Conservation (phyloP, 2,113 vertebrate genomes). For the Sclerurus mexicanus region DNA sequence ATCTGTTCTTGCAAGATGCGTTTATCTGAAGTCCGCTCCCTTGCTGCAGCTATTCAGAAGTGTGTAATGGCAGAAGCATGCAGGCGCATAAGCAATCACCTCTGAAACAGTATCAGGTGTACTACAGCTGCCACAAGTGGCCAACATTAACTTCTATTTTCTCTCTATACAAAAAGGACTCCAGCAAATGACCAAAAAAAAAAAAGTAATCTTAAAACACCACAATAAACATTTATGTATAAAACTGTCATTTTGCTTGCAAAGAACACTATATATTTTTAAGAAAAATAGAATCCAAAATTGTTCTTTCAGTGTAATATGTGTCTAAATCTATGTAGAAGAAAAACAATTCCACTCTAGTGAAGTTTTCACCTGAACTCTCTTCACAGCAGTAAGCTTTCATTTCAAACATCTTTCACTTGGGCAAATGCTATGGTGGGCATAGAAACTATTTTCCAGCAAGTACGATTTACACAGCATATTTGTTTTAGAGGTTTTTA, state of each 20-base stretch:
- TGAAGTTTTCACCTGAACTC: not conserved
- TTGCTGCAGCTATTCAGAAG: not conserved
- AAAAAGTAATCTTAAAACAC: not conserved
- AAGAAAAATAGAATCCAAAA: not conserved
- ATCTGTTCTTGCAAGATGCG: slow-evolving; percentile 12
- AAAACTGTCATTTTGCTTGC: not conserved
- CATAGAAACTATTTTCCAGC: not conserved
- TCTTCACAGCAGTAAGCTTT: not conserved
- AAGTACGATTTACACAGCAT: not conserved
- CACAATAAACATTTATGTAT: not conserved
- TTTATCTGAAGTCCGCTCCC: not conserved
- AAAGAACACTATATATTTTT: not conserved
- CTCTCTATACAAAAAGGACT: not conserved
- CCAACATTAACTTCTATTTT: not conserved
- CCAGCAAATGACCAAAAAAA: not conserved
- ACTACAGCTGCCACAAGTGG: not conserved
- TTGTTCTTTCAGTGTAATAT: not conserved
- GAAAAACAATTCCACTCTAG: not conserved
- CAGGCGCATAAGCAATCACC: not conserved
- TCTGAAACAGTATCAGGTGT: not conserved
- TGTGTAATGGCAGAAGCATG: not conserved
- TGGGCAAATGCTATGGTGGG: not conserved
- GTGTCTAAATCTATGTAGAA: not conserved
- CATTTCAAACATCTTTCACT: not conserved
- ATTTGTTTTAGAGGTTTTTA: not conserved